Evolutionary conservation across 2,797 vertebrate species (phyloP).

Genomic region (Chloroceryle amazona): DNA sequence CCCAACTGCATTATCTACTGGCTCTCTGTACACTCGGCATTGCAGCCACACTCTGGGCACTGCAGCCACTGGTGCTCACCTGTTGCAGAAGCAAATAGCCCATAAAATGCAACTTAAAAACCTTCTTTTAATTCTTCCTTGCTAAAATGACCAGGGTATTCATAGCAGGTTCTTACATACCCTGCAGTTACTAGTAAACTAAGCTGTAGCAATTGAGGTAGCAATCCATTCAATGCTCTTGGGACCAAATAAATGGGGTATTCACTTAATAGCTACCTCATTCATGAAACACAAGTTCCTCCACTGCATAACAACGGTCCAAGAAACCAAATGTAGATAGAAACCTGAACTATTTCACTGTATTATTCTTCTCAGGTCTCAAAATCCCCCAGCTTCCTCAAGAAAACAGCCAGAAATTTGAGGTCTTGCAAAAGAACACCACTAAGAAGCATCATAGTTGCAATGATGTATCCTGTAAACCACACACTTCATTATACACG

Average conservation of each 20-base stretch:
- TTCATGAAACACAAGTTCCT: not conserved
- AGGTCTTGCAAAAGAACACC: not conserved
- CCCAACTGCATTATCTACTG: not conserved
- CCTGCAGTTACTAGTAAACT: not conserved
- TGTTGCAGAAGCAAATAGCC: not conserved
- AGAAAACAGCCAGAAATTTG: not conserved
- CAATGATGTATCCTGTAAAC: not conserved
- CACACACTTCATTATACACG: not conserved
- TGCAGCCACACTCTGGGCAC: not conserved
- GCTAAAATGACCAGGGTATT: not conserved
- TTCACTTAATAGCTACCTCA: not conserved
- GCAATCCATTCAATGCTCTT: not conserved
- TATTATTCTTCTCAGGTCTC: not conserved
- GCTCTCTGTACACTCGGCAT: rapidly evolving
- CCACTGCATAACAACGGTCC: not conserved
- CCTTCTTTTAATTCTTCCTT: not conserved
- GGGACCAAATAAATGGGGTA: not conserved
- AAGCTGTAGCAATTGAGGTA: not conserved
- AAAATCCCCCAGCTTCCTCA: not conserved
- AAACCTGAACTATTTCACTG: not conserved
- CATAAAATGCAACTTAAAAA: not conserved
- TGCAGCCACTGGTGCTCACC: not conserved
- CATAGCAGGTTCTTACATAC: not conserved
- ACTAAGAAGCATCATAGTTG: not conserved
- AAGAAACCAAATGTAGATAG: not conserved